Percentiles rank a stretch among this genome's conserved stretches.
These are phyloP conservation scores for Lucifuga dentata DNA, from an alignment of 2,113 vertebrate genomes.

Conservation along the genomic window DNA sequence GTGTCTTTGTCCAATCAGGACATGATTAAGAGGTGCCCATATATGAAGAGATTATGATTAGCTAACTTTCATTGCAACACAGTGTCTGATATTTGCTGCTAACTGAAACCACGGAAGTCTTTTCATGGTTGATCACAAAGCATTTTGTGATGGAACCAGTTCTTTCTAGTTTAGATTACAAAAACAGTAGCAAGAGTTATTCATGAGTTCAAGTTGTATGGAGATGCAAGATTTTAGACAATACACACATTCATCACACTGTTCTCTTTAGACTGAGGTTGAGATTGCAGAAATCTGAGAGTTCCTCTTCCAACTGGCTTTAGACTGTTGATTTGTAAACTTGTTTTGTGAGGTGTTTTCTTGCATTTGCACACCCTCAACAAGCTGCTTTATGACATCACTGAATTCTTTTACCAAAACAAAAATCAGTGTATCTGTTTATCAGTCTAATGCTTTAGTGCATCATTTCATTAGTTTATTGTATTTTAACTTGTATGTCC, in stretches of 20 bases:
- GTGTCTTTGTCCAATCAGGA: too few species aligned
- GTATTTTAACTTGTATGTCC: not conserved
- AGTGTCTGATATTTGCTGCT: not conserved
- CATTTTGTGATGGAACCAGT: not conserved
- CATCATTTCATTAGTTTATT: too few species aligned
- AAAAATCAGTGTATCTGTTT: too few species aligned
- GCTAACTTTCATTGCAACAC: not conserved
- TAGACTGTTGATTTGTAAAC: constrained; percentile 8
- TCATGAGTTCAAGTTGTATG: constrained; percentile 6
- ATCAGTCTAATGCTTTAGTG: too few species aligned
- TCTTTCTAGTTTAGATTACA: not conserved
- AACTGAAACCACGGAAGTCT: too few species aligned
- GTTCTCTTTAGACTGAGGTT: constrained; percentile 14
- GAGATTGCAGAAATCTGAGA: constrained; percentile 44
- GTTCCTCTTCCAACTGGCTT: constrained; percentile 35
- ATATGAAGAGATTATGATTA: not conserved
- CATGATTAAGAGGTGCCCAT: too few species aligned
- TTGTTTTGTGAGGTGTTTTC: not conserved
- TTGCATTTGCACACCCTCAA: constrained; percentile 5
- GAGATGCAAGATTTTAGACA: constrained; percentile 29
- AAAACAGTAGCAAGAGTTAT: not conserved
- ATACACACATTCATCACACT: constrained; percentile 27
- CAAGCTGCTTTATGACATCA: constrained; percentile 8
- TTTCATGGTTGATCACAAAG: not conserved
- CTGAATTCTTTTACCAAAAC: too few species aligned